phyloP scores from a whole-genome alignment of 2,113 vertebrate species.

The Lophotis ruficrista region DNA sequence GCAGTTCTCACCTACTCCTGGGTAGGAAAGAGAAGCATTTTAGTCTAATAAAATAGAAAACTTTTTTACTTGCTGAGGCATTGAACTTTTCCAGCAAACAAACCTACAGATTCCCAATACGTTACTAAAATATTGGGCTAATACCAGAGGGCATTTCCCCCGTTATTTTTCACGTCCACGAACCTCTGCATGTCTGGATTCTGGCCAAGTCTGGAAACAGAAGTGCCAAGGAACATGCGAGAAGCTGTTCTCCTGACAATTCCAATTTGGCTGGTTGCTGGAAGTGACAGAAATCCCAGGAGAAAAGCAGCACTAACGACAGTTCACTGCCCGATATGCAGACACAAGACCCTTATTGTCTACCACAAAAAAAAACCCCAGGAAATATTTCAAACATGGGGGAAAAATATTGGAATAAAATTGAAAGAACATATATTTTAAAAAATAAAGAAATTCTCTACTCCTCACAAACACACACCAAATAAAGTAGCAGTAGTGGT shows the following conservation, averaged over 20 bases:
- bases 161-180: conserved; percentile 38
- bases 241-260: conserved; percentile 68
- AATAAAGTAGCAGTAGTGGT: background rate
- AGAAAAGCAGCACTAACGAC: conserved; percentile 7
- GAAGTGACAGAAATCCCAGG: conserved; percentile 37
- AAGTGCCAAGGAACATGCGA: conserved; percentile 62
- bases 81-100: background rate
- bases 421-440: background rate
- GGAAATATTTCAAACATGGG: background rate
- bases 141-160: conserved; percentile 48
- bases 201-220: conserved; percentile 45
- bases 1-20: background rate
- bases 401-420: background rate
- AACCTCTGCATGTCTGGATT: conserved; percentile 54
- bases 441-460: background rate
- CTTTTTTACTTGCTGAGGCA: background rate
- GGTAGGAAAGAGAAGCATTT: background rate
- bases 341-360: background rate
- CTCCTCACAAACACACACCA: background rate
- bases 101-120: background rate
- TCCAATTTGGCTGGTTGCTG: conserved; percentile 60
- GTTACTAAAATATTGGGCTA: background rate
- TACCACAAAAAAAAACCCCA: background rate
- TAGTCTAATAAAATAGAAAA: background rate
- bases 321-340: background rate